Conservation (phyloP, 1,140 invertebrate species). For the Plutomurus gul region DNA sequence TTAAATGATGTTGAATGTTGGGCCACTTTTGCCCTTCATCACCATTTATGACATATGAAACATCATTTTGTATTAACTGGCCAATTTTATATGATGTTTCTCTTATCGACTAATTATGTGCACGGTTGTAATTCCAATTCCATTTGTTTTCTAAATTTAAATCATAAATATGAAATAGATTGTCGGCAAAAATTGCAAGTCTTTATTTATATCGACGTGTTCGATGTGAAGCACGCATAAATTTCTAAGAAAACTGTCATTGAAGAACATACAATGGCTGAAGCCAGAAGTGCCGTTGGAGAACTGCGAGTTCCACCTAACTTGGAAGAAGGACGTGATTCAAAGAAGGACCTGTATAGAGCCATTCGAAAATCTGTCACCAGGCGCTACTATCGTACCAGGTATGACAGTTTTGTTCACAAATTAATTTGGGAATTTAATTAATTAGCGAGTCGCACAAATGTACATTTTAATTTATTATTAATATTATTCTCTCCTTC, state of each 20-base stretch:
- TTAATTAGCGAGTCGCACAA: neutral
- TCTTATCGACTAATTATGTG: no score
- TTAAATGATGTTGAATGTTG: no score
- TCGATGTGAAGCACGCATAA: neutral
- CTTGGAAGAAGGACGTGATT: slow-evolving; percentile 57
- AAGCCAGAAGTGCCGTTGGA: slow-evolving; percentile 59
- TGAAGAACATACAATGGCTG: slow-evolving; percentile 56
- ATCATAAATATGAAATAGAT: no score
- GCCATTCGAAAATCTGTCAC: slow-evolving; percentile 55
- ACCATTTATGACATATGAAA: no score
- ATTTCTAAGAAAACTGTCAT: no score
- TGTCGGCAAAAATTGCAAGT: no score
- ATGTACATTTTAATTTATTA: neutral
- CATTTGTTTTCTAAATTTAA: no score
- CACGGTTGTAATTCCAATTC: no score
- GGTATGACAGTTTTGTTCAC: slow-evolving; percentile 45
- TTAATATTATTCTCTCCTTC: neutral
- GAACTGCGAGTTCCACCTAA: slow-evolving; percentile 57
- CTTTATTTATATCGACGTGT: no score
- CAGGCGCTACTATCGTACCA: slow-evolving; percentile 55
- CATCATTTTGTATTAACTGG: no score
- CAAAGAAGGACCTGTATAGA: slow-evolving; percentile 57
- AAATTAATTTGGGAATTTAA: neutral
- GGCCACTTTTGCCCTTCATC: no score
- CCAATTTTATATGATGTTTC: no score